A percentile compares a stretch with the other conserved stretches of the same genome.
These are phyloP conservation scores for Acrocephalus scirpaceus DNA, from an alignment of 2,797 vertebrate species.

Conservation along the genomic window DNA sequence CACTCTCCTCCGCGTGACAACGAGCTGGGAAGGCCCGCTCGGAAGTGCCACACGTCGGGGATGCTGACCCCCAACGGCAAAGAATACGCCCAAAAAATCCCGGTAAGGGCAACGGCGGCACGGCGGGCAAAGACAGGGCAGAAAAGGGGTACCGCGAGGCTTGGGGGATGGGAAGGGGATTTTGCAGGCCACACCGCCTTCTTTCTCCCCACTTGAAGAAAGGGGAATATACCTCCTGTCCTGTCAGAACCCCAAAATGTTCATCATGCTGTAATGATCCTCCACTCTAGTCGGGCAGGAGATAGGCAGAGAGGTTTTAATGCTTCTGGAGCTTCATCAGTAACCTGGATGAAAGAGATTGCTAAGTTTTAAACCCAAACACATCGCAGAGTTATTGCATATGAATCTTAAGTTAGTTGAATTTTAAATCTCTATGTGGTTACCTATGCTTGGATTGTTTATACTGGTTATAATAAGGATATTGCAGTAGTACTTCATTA, in stretches of 20 bases:
- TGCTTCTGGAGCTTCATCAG: not conserved
- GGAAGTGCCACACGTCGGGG: conserved; percentile 82
- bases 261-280: fast-evolving
- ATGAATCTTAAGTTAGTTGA: not conserved
- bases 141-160: fast-evolving
- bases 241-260: not conserved
- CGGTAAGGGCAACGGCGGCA: conserved; percentile 62
- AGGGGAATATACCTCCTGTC: not conserved
- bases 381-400: not conserved
- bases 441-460: not conserved
- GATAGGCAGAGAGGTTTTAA: not conserved
- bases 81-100: conserved; percentile 83
- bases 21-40: conserved; percentile 75
- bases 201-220: not conserved
- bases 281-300: not conserved
- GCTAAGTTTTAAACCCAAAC: not conserved
- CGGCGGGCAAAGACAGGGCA: not conserved
- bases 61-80: conserved; percentile 85
- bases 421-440: not conserved
- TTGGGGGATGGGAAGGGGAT: no score
- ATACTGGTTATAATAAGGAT: not conserved
- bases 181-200: not conserved
- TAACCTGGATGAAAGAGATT: not conserved
- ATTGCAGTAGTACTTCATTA: not conserved
- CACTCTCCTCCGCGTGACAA: conserved; percentile 78